A percentile compares a stretch with the other conserved stretches of the same genome.
Conservation (phyloP, 2,888 invertebrate species). For the Clepsis dumicolana region DNA sequence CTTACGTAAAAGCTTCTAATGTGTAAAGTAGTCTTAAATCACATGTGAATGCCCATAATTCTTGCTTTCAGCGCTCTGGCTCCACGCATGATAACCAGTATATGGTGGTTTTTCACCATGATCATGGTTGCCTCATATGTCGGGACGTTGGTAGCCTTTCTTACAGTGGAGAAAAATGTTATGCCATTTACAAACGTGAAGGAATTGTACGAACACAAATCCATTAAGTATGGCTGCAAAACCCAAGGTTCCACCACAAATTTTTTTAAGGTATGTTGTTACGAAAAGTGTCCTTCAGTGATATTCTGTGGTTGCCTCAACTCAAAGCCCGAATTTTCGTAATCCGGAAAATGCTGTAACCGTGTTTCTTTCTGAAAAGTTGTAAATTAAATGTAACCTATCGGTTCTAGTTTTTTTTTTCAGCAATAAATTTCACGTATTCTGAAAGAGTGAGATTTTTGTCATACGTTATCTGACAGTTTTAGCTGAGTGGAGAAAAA, state of each 20-base stretch:
- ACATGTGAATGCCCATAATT: constrained; percentile 7
- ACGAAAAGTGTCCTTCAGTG: neutral
- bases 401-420: too few species aligned
- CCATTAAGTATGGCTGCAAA: constrained; percentile 94
- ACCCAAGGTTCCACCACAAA: constrained; percentile 92
- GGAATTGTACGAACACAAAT: constrained; percentile 92
- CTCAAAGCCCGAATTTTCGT: too few species aligned
- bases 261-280: constrained; percentile 92
- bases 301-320: too few species aligned
- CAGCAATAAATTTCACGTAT: too few species aligned
- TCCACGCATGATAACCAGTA: constrained; percentile 94
- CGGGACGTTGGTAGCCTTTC: constrained; percentile 95
- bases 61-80: constrained; percentile 90
- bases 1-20: neutral
- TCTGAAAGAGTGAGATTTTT: too few species aligned
- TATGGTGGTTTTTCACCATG: constrained; percentile 96
- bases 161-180: constrained; percentile 91
- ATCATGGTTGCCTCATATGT: constrained; percentile 95
- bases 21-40: constrained; percentile 20
- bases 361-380: too few species aligned
- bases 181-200: constrained; percentile 91
- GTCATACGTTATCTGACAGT: too few species aligned
- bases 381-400: too few species aligned
- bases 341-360: too few species aligned
- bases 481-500: too few species aligned